Base-by-base conservation (phyloP, 2,888 invertebrate species). In the Caenorhabditis afra region DNA sequence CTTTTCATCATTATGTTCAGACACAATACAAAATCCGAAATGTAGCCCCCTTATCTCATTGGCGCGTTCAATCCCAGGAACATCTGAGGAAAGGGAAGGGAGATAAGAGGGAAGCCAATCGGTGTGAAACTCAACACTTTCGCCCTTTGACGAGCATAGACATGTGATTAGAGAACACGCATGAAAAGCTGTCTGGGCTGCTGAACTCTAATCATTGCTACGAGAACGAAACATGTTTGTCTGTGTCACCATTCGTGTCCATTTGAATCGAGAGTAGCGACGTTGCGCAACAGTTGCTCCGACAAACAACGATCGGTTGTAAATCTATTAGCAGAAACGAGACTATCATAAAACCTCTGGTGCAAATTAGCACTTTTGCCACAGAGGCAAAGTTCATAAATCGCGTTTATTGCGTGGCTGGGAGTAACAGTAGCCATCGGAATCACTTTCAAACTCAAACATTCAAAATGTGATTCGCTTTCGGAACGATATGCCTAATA, bases 281-380 rank as follows among this genome's bases (percentile, higher is more conserved):
- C 29, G 29, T 29, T 74, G 37, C 29, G 37, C 59, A 49, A 66
- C 53, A 62, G 75, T 62, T 76, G 35, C 10, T 18, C 0, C 11
- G 12, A 53, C 20, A 4, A 39, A 64, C 61, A 47, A 1, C 14
- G 11, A 58, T 44, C 53, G n/a, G 29, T 29, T 41, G 41, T 67
- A 75, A 75, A 61, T 39, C 53, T 41, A 41, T 47, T 41, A 37
- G 37, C 45, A 53, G 44, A 18, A 64, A 23, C 14, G 35, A n/a
- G n/a, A 45, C 16, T 18, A 35, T 39, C 18, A 22, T 61, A 57
- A 76, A 66, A 57, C 57, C 16, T 67, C 62, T 68, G 67, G 44
- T 44, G 22, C 3, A 44, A 41, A 29, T 29, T 29, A 29, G 29
- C 7, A 29, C 41, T 29, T 3, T 16, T 23, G 18, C 39, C 55